Conservation (phyloP, 2,888 invertebrate genomes). For the Serripes groenlandicus region DNA sequence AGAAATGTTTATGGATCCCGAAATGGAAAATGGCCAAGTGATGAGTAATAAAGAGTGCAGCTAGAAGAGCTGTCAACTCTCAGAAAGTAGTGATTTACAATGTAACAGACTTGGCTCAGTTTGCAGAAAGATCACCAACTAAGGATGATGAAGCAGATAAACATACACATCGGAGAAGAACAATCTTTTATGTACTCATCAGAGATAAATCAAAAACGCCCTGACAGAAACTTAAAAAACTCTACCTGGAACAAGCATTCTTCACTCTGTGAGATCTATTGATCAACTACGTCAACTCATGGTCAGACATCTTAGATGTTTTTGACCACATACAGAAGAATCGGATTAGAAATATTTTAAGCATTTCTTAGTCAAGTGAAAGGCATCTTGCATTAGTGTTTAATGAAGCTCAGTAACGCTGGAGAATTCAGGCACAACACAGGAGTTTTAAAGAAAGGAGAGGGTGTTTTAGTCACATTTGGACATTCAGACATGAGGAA, state of each 20-base stretch:
- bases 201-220: not conserved
- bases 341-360: too few species aligned
- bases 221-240: not conserved
- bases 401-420: conserved; percentile 57
- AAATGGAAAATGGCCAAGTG: conserved; percentile 1
- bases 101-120: conserved; percentile 10
- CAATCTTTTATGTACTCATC: not conserved
- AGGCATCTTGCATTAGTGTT: too few species aligned
- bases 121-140: conserved; percentile 2
- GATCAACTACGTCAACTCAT: too few species aligned
- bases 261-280: not conserved
- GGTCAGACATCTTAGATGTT: too few species aligned
- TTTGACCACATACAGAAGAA: too few species aligned
- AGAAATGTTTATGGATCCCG: not conserved
- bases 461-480: conserved; percentile 34
- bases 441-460: conserved; percentile 38
- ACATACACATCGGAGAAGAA: too few species aligned
- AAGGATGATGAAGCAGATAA: not conserved
- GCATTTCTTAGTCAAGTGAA: too few species aligned
- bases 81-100: not conserved
- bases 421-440: conserved; percentile 50
- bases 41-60: conserved; percentile 13
- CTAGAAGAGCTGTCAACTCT: not conserved
- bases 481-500: too few species aligned
- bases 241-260: not conserved